A percentile compares a stretch with the other conserved stretches of the same genome.
Evolutionary conservation across 2,888 invertebrate genomes (phyloP).

Genomic region (Hirtodrosophila alboralis): DNA sequence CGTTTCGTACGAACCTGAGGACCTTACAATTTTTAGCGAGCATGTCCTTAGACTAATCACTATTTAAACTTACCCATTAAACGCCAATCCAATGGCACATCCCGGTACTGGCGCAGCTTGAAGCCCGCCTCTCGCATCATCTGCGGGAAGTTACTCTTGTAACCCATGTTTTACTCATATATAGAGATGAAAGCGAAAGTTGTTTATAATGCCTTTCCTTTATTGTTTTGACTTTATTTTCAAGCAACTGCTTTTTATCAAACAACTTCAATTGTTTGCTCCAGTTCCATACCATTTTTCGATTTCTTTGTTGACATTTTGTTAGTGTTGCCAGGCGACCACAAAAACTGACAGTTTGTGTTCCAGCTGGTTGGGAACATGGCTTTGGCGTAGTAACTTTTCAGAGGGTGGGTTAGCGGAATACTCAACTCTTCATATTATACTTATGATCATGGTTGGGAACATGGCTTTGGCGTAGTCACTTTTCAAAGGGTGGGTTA

Average conservation of each 20-base stretch:
- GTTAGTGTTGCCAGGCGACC: conserved; percentile 57
- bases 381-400: neutral
- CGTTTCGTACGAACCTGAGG: conserved; percentile 81
- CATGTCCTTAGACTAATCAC: neutral
- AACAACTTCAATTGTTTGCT: conserved; percentile 35
- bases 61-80: conserved; percentile 73
- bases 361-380: conserved; percentile 8
- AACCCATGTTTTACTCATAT: conserved; percentile 50
- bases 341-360: conserved; percentile 6
- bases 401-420: neutral
- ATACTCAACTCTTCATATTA: neutral
- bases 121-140: conserved; percentile 83
- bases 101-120: conserved; percentile 76
- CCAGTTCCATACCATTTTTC: conserved; percentile 23
- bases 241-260: too few relatives aligned
- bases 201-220: conserved; percentile 36
- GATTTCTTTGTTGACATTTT: conserved; percentile 49
- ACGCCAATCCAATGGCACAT: conserved; percentile 83
- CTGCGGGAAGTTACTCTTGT: conserved; percentile 81
- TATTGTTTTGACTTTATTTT: conserved; percentile 7
- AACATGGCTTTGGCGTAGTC: neutral
- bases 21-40: neutral
- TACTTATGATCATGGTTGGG: too few relatives aligned
- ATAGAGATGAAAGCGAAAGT: conserved; percentile 43
- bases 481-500: neutral